Evolutionary conservation across 2,113 vertebrate species (phyloP).

Genomic region (Myrmecobius fasciatus): DNA sequence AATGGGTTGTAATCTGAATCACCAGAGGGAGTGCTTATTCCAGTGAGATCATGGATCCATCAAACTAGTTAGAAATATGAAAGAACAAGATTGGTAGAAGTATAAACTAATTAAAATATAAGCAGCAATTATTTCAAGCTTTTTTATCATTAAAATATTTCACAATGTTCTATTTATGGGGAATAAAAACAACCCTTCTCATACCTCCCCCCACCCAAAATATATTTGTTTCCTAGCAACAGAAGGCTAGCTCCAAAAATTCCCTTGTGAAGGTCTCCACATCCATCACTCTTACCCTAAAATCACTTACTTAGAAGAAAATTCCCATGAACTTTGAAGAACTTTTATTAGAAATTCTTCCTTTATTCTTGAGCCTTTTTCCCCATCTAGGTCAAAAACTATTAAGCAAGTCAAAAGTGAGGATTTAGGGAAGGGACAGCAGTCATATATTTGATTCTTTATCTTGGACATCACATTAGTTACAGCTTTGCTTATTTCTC

Average conservation of each 20-base stretch:
- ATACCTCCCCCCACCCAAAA: neutral
- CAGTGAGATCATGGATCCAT: neutral
- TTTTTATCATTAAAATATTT: neutral
- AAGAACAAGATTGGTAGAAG: neutral
- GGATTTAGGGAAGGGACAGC: too few species aligned
- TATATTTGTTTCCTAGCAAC: neutral
- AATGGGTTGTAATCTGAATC: neutral
- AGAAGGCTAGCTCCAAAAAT: neutral
- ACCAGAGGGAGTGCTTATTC: neutral
- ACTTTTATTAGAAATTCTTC: neutral
- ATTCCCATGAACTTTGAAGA: neutral
- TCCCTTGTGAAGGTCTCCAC: neutral
- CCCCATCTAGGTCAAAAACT: neutral
- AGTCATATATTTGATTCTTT: too few species aligned
- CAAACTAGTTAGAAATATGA: neutral
- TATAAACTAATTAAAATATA: neutral
- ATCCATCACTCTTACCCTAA: neutral
- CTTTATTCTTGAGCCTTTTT: neutral
- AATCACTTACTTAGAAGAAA: neutral
- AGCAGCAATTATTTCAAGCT: fast-evolving
- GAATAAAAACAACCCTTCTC: neutral
- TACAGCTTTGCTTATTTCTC: too few species aligned
- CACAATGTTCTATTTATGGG: neutral
- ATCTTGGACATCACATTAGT: too few species aligned
- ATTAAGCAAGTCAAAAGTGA: neutral